A percentile compares a stretch with the other conserved stretches of the same genome.
Evolutionary conservation across 2,888 invertebrate species (phyloP).

Genomic region (Gisinianus flammeolus): DNA sequence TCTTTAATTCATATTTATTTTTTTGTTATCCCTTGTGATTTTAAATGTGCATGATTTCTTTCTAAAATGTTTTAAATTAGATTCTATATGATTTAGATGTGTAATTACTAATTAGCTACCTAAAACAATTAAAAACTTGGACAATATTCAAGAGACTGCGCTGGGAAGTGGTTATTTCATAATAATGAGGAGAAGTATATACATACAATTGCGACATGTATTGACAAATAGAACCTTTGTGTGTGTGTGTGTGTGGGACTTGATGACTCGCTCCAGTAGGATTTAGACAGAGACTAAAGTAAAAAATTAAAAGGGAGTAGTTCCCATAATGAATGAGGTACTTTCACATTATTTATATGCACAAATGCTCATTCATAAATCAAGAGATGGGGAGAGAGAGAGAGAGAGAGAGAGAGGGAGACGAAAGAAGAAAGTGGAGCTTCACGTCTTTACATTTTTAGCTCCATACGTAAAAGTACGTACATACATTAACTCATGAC

Average conservation of each 20-base stretch:
- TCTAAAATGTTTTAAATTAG: too few species aligned
- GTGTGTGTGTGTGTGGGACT: neutral
- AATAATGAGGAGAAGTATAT: too few species aligned
- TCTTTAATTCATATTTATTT: too few species aligned
- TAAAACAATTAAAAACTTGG: too few species aligned
- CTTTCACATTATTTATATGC: constrained; percentile 33
- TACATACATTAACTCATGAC: neutral
- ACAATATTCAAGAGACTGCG: too few species aligned
- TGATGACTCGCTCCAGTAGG: neutral
- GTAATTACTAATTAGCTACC: too few species aligned
- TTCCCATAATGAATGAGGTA: constrained; percentile 29
- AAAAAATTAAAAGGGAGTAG: constrained; percentile 13
- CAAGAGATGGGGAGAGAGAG: constrained; percentile 5
- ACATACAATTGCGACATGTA: too few species aligned
- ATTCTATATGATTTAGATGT: too few species aligned
- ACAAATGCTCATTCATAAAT: constrained; percentile 35
- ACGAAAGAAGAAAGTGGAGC: neutral
- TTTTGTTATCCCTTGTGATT: too few species aligned
- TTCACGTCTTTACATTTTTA: neutral
- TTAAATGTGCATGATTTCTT: too few species aligned
- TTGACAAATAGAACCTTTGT: too few species aligned
- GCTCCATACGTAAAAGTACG: too few species aligned
- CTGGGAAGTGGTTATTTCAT: neutral
- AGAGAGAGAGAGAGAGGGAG: neutral
- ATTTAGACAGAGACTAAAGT: neutral